Evolutionary conservation across 2,797 vertebrate species (phyloP).

Genomic region (Sebastes iracundus): DNA sequence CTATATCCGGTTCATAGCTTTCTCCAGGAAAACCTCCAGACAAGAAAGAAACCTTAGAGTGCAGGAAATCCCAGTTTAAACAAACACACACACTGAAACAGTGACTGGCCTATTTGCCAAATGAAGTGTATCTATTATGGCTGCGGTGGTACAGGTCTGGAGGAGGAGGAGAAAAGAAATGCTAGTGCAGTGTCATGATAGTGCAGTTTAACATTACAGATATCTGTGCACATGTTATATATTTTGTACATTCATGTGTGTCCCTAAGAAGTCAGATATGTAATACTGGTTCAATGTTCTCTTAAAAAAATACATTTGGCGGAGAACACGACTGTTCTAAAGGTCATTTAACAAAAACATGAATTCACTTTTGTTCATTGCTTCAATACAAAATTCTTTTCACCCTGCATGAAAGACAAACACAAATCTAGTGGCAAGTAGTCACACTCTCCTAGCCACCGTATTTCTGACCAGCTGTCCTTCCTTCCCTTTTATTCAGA

Average conservation of each 20-base stretch:
- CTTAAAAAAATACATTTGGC: not conserved
- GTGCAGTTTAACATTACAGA: not conserved
- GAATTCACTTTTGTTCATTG: not conserved
- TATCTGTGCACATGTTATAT: not conserved
- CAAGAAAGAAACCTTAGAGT: slow-evolving; percentile 1
- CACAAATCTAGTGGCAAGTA: not conserved
- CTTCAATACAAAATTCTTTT: not conserved
- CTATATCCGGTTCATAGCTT: slow-evolving; percentile 2
- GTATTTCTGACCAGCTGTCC: slow-evolving; percentile 15
- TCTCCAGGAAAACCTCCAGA: slow-evolving; percentile 26
- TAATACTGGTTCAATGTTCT: not conserved
- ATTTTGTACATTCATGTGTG: not conserved
- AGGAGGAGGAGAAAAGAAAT: slow-evolving; percentile 6
- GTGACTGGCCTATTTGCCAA: slow-evolving; percentile 36
- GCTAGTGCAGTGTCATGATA: slow-evolving; percentile 8
- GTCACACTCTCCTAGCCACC: not conserved
- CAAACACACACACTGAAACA: slow-evolving; percentile 2
- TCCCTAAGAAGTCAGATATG: not conserved
- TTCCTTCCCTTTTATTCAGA: slow-evolving; percentile 38
- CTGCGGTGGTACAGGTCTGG: slow-evolving; percentile 3
- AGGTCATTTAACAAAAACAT: slow-evolving; percentile 6
- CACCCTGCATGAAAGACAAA: not conserved
- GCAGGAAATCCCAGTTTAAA: slow-evolving; percentile 7
- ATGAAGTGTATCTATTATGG: slow-evolving; percentile 34
- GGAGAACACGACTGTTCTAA: not conserved